Conservation (phyloP, 2,888 invertebrate genomes). For the Tryphoninae sp. region DNA sequence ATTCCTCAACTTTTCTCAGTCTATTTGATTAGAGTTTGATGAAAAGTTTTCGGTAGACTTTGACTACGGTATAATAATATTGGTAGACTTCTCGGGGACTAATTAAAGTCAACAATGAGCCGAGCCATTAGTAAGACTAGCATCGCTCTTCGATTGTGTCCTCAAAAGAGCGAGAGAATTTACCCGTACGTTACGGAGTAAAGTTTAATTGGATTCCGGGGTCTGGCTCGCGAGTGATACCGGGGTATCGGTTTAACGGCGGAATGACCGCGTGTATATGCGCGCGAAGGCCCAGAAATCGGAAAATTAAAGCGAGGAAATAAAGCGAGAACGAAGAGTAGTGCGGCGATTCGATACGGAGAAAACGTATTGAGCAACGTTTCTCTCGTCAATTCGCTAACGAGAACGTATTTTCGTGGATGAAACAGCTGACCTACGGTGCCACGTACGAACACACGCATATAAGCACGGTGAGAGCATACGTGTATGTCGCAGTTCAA, state of each 20-base stretch:
- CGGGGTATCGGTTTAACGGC: constrained; percentile 52
- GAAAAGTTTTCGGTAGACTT: not conserved
- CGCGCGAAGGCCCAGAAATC: constrained; percentile 43
- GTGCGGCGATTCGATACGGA: constrained; percentile 5
- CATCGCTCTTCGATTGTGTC: constrained; percentile 7
- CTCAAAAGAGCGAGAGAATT: constrained; percentile 22
- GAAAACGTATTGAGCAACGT: not conserved
- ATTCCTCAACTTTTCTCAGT: too few relatives aligned
- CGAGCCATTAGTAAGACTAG: not conserved
- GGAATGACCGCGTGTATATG: constrained; percentile 47
- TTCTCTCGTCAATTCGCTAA: constrained; percentile 32
- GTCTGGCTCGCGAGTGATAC: constrained; percentile 15
- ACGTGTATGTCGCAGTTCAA: not conserved
- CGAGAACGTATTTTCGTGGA: constrained; percentile 49
- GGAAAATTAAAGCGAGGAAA: constrained; percentile 55
- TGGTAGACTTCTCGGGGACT: not conserved
- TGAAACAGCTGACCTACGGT: constrained; percentile 38
- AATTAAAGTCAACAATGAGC: not conserved
- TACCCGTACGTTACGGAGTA: constrained; percentile 35
- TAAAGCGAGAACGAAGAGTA: constrained; percentile 34
- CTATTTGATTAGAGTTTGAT: not conserved
- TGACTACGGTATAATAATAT: not conserved
- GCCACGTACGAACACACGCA: constrained; percentile 36
- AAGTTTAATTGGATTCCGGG: constrained; percentile 61
- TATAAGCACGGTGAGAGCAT: constrained; percentile 1